Conservation (phyloP, 2,113 vertebrate genomes). For the Pelvicachromis taeniatus region DNA sequence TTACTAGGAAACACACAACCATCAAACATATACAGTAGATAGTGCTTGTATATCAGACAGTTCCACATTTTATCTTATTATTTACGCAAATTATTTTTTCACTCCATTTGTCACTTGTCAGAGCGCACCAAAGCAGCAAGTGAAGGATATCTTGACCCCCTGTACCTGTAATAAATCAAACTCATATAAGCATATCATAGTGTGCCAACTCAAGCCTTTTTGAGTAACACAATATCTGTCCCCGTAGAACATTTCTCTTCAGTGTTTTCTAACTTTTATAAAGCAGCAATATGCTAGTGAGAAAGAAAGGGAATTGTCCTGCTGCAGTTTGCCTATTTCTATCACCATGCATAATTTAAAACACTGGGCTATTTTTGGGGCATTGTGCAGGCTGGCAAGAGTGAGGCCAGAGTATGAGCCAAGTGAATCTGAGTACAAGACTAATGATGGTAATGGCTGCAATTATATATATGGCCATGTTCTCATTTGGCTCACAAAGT, state of each 20-base stretch:
- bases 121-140: background rate
- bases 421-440: slow-evolving; percentile 46
- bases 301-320: slow-evolving; percentile 16
- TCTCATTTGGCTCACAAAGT: slow-evolving; percentile 48
- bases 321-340: slow-evolving; percentile 55
- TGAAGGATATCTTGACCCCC: slow-evolving; percentile 4
- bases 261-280: background rate
- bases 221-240: background rate
- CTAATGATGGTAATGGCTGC: slow-evolving; percentile 61
- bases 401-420: slow-evolving; percentile 27
- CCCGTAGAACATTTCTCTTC: background rate
- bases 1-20: background rate
- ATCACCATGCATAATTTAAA: slow-evolving; percentile 66
- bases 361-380: slow-evolving; percentile 53
- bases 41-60: background rate
- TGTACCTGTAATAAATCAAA: slow-evolving; percentile 38
- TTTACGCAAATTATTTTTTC: slow-evolving; percentile 7
- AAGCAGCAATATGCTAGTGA: background rate
- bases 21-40: background rate
- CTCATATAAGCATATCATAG: background rate
- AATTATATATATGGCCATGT: slow-evolving; percentile 51
- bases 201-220: background rate
- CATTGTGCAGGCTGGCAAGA: slow-evolving; percentile 48
- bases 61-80: background rate
- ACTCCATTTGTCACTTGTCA: slow-evolving; percentile 30